Conservation (phyloP, 2,797 vertebrate genomes). For the Phaenicophaeus curvirostris region DNA sequence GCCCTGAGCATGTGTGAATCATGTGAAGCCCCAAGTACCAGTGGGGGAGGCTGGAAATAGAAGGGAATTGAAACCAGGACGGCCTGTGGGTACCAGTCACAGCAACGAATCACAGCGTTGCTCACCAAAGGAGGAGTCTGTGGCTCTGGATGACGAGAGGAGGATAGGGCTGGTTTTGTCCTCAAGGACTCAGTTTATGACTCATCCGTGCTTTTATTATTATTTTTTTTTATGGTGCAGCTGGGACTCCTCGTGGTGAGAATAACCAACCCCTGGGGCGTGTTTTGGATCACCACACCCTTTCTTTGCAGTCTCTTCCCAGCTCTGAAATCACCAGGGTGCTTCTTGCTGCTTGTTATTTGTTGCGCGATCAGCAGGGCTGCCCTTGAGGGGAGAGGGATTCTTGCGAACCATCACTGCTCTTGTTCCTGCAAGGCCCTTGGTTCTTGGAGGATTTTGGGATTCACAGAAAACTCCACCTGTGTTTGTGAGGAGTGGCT, state of each 20-base stretch:
- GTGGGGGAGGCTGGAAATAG: background rate
- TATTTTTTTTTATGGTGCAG: background rate
- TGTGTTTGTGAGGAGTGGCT: fast-evolving
- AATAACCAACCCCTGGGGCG: background rate
- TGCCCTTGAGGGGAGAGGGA: background rate
- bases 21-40: background rate
- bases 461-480: background rate
- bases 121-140: background rate
- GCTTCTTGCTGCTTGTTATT: background rate
- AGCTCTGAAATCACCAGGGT: slow-evolving; percentile 12
- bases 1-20: background rate
- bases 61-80: background rate
- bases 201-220: background rate
- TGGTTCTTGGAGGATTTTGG: background rate
- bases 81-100: background rate
- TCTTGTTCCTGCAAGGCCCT: background rate
- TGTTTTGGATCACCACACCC: background rate
- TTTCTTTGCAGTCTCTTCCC: background rate
- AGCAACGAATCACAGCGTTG: background rate
- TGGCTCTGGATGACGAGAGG: background rate
- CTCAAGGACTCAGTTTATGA: background rate
- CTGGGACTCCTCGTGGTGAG: background rate
- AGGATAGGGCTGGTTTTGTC: background rate
- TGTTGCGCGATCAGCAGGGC: background rate
- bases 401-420: background rate